phyloP scores from a whole-genome alignment of 1,140 invertebrate genomes.

The Sitobion miscanthi region DNA sequence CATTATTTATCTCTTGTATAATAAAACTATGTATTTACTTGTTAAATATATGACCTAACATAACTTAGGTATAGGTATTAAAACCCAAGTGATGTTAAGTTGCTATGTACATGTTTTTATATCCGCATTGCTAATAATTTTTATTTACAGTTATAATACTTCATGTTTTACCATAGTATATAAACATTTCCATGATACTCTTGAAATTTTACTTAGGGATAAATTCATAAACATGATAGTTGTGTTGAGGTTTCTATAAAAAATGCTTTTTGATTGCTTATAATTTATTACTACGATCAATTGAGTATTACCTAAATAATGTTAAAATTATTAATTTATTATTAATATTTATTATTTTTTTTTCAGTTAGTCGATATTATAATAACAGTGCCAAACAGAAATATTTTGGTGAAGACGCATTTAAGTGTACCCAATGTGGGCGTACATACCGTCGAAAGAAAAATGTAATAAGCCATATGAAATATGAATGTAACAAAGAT shows the following conservation, averaged over 20 bases:
- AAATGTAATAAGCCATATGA: conserved; percentile 64
- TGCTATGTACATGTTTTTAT: background rate
- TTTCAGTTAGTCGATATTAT: conserved; percentile 42
- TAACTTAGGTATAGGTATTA: background rate
- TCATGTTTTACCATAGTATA: background rate
- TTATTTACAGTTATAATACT: background rate
- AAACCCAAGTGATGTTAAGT: background rate
- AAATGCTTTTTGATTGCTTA: conserved; percentile 26
- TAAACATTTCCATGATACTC: background rate
- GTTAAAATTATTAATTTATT: background rate
- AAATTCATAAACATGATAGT: background rate
- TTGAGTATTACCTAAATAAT: background rate
- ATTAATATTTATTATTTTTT: background rate
- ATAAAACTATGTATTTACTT: background rate
- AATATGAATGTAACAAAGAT: conserved; percentile 67
- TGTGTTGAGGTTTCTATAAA: background rate
- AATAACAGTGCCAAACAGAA: conserved; percentile 39
- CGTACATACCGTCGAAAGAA: conserved; percentile 66
- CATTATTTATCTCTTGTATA: too few relatives aligned
- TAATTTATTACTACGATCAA: background rate
- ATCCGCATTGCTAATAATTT: background rate
- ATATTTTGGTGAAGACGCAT: conserved; percentile 37
- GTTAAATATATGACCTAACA: background rate
- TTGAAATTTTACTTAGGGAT: background rate
- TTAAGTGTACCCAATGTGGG: conserved; percentile 63